phyloP scores from a whole-genome alignment of 2,797 vertebrate species.

The Semaprochilodus insignis region DNA sequence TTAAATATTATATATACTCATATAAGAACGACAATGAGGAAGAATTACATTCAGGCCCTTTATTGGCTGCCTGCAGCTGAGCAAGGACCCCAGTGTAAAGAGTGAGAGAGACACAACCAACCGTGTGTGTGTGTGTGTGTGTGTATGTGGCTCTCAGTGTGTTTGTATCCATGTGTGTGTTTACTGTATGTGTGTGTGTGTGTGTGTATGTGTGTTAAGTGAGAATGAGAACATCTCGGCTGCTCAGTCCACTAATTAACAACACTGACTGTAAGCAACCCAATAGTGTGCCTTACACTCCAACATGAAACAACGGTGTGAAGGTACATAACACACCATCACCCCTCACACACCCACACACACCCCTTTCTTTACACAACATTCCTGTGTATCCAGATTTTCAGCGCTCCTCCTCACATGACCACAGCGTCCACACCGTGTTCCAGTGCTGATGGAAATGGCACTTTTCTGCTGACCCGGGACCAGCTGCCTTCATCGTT shows the following conservation, averaged over 20 bases:
- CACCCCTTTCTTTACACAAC: slow-evolving; percentile 68
- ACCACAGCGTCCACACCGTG: slow-evolving; percentile 26
- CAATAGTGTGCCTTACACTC: not conserved
- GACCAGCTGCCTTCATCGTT: not conserved
- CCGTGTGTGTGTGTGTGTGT: slow-evolving; percentile 28
- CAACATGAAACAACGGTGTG: not conserved
- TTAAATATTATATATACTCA: slow-evolving; percentile 49
- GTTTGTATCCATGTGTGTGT: slow-evolving; percentile 19
- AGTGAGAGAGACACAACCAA: slow-evolving; percentile 51
- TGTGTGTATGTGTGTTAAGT: not conserved
- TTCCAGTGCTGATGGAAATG: not conserved
- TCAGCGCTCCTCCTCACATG: slow-evolving; percentile 7
- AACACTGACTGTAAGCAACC: not conserved
- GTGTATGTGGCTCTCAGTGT: slow-evolving; percentile 7
- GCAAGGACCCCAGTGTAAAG: slow-evolving; percentile 78
- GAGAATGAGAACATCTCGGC: not conserved
- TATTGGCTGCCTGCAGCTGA: slow-evolving; percentile 91
- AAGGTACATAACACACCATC: slow-evolving; percentile 29
- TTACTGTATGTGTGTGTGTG: not conserved
- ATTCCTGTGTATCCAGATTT: slow-evolving; percentile 24
- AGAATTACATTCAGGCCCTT: slow-evolving; percentile 79
- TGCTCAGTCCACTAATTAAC: slow-evolving; percentile 26
- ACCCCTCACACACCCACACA: slow-evolving; percentile 56
- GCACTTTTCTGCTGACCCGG: slow-evolving; percentile 26
- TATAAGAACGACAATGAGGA: slow-evolving; percentile 68